phyloP scores from a whole-genome alignment of 2,113 vertebrate species.

The Peucedramus taeniatus region DNA sequence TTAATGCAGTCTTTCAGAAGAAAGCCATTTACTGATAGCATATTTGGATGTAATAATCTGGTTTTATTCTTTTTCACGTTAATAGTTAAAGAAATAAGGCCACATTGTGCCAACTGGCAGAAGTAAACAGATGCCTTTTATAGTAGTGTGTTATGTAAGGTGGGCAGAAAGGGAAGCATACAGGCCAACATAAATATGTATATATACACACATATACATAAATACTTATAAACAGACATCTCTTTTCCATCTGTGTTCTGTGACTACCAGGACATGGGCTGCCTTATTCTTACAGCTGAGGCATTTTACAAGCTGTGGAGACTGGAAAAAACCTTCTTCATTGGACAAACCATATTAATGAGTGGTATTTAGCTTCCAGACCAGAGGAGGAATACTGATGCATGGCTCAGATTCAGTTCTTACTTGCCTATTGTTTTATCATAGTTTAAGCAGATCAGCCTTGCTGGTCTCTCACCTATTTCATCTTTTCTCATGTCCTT shows the following conservation, averaged over 20 bases:
- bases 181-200: background rate
- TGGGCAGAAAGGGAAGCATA: background rate
- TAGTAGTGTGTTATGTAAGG: background rate
- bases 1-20: constrained; percentile 16
- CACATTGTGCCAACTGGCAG: background rate
- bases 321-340: background rate
- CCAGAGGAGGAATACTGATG: background rate
- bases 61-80: background rate
- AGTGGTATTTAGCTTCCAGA: background rate
- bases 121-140: background rate
- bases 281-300: background rate
- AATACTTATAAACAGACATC: background rate
- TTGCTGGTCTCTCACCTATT: constrained; percentile 83
- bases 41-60: background rate
- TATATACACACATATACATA: background rate
- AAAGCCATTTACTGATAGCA: background rate
- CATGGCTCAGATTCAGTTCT: background rate
- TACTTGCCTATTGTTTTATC: background rate
- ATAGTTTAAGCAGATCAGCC: background rate
- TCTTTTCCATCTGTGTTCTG: background rate
- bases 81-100: background rate
- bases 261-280: background rate
- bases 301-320: background rate
- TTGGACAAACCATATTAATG: background rate
- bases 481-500: constrained; percentile 98